phyloP scores from a whole-genome alignment of 2,113 vertebrate species.

The Chelonoidis abingdonii region DNA sequence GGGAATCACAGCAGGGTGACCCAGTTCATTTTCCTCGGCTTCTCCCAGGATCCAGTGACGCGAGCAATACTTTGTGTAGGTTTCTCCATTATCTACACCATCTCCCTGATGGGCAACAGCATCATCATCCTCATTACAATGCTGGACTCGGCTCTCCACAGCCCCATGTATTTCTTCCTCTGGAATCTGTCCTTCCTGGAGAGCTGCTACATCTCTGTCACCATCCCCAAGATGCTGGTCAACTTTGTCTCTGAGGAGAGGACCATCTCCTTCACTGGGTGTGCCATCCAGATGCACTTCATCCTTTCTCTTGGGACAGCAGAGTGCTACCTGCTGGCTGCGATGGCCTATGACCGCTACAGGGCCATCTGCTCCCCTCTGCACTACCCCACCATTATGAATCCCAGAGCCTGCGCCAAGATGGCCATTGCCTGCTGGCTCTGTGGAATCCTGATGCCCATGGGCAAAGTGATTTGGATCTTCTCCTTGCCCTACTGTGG shows the following conservation, averaged over 20 bases:
- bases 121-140: slow-evolving; percentile 42
- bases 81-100: slow-evolving; percentile 39
- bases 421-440: not conserved
- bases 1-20: too few species aligned
- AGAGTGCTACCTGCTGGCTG: slow-evolving; percentile 55
- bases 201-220: slow-evolving; percentile 47
- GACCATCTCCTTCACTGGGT: slow-evolving; percentile 34
- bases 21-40: too few species aligned
- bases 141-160: slow-evolving; percentile 48
- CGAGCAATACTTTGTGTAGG: not conserved
- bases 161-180: slow-evolving; percentile 71
- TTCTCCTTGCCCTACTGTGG: slow-evolving; percentile 57
- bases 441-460: not conserved
- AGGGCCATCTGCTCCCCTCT: slow-evolving; percentile 57
- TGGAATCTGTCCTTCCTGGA: not conserved
- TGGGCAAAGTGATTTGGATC: slow-evolving; percentile 10
- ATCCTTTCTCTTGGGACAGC: slow-evolving; percentile 13
- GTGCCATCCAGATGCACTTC: slow-evolving; percentile 46
- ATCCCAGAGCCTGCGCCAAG: not conserved
- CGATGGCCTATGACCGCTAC: slow-evolving; percentile 63
- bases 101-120: slow-evolving; percentile 50
- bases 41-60: too few species aligned
- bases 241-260: slow-evolving; percentile 18
- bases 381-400: slow-evolving; percentile 36
- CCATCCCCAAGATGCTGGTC: slow-evolving; percentile 54